Conservation (phyloP, 2,888 invertebrate genomes). For the Mesorhabditis belari region DNA sequence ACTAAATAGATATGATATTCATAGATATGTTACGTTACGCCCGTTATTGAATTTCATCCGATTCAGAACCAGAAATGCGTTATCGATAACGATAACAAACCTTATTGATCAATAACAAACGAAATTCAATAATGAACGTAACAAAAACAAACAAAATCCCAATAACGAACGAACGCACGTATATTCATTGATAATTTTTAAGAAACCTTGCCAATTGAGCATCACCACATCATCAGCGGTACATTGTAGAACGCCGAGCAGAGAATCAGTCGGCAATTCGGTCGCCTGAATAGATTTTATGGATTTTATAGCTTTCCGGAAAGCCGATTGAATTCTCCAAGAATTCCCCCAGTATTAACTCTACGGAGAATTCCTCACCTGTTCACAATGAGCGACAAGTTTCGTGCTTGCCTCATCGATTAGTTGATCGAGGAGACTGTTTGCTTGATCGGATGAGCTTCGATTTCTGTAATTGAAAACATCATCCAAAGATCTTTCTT, state of each 20-base stretch:
- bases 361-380: conserved; percentile 62
- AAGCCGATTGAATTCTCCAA: not conserved
- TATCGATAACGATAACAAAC: too few species aligned
- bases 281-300: conserved; percentile 49
- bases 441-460: not conserved
- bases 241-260: conserved; percentile 79
- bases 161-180: not conserved
- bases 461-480: too few species aligned
- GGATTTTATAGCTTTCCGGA: not conserved
- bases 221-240: conserved; percentile 82
- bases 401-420: conserved; percentile 82
- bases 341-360: not conserved
- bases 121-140: too few species aligned
- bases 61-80: too few species aligned
- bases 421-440: conserved; percentile 73
- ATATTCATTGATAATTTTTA: not conserved
- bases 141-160: too few species aligned
- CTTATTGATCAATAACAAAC: too few species aligned
- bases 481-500: conserved; percentile 1
- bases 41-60: too few species aligned
- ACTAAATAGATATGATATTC: conserved; percentile 56
- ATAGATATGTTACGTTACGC: not conserved
- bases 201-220: conserved; percentile 85
- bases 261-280: conserved; percentile 58
- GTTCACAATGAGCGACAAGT: conserved; percentile 90